Base-by-base conservation (phyloP, 2,888 invertebrate genomes). In the Megalurothrips usitatus region DNA sequence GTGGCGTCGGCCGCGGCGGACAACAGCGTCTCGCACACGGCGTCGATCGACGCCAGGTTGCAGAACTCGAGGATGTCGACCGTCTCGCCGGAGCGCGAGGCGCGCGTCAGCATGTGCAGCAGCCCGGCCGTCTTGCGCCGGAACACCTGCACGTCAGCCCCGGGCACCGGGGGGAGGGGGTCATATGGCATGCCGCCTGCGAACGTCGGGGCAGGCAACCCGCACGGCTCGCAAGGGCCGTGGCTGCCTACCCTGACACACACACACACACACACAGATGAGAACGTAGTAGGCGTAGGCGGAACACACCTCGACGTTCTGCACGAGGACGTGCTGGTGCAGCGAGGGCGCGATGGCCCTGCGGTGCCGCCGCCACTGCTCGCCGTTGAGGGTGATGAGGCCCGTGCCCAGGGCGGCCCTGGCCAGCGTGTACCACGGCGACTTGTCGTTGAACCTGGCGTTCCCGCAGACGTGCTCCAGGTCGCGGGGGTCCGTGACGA, bases 311-410 rank as follows among this genome's bases (percentile, higher is more conserved):
- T 75, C 68, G 11, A 75, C 68, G 68, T 75, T 75, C 68, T 75
- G 68, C 23, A 75, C 68, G 68, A 75, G 68, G 23, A 75, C 23
- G 26, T 75, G 68, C 68, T 75, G 68, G 68, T 75, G 68, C 68
- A 75, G 68, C 23, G 68, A 75, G 23, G 68, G 68, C 68, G 23
- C 68, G 68, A 75, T 75, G 68, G 68, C 68, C 26, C 26, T 9
- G 26, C 68, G 68, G 68, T 75, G 68, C 26, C 68, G 68, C 10
- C 68, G 68, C 68, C 68, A 75, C 68, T 12, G 23, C 68, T 75
- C 26, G 23, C 68, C 68, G 68, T 26, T 75, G 23, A 75, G 68
- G 23, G 68, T 75, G 68, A 75, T 75, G 68, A 75, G 68, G 11
- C 68, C 68, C 23, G 68, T 75, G 68, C 68, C 68, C 68, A 75